Evolutionary conservation across 1,140 invertebrate genomes (phyloP).

Genomic region (Pseudachorutes palmiensis): DNA sequence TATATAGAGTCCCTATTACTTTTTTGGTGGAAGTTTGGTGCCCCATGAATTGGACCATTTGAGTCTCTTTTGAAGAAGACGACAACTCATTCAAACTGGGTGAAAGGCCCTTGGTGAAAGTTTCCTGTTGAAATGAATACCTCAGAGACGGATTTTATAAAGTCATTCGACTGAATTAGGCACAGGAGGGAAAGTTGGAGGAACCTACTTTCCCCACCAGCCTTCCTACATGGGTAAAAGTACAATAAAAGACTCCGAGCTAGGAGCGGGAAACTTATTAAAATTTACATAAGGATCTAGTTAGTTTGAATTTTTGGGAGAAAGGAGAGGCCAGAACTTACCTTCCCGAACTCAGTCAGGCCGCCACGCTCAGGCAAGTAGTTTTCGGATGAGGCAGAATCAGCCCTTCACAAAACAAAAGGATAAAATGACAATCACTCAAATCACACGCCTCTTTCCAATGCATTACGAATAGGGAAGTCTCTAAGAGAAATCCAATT

Average conservation of each 20-base stretch:
- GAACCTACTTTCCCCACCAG: not conserved
- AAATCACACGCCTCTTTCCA: slow-evolving; percentile 1
- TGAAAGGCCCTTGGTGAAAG: too few species aligned
- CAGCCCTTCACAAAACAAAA: slow-evolving; percentile 29
- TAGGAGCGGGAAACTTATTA: slow-evolving; percentile 15
- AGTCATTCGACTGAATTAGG: not conserved
- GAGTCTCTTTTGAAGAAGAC: too few species aligned
- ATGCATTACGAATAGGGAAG: not conserved
- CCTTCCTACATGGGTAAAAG: not conserved
- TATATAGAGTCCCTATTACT: too few species aligned
- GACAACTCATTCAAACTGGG: too few species aligned
- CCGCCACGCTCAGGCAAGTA: slow-evolving; percentile 43
- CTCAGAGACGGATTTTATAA: not conserved
- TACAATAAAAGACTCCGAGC: not conserved
- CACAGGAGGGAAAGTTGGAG: not conserved
- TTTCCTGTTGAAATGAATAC: not conserved
- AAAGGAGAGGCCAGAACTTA: slow-evolving; percentile 42
- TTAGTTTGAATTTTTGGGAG: not conserved
- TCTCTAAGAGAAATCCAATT: too few species aligned
- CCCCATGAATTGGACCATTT: too few species aligned
- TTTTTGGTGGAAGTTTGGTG: too few species aligned
- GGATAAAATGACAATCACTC: not conserved
- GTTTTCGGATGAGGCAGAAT: slow-evolving; percentile 34
- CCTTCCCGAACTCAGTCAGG: slow-evolving; percentile 67
- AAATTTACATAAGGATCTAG: slow-evolving; percentile 15